Conservation (phyloP, 2,888 invertebrate species). For the Apodemia duryi region DNA sequence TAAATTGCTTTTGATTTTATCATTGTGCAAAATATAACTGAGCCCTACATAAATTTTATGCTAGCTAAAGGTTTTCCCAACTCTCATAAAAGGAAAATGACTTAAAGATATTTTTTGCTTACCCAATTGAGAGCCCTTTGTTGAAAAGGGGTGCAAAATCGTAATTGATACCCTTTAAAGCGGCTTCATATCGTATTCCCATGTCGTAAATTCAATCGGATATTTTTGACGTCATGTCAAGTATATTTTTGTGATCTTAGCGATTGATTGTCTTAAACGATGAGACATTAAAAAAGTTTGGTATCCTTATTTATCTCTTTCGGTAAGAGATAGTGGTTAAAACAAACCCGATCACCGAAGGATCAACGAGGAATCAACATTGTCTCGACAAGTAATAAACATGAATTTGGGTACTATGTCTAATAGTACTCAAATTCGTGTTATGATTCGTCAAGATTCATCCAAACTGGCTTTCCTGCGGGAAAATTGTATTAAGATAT, state of each 20-base stretch:
- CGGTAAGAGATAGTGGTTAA: no score
- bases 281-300: no score
- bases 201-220: constrained; percentile 13
- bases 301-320: no score
- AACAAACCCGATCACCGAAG: no score
- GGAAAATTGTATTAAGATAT: no score
- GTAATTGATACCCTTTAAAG: constrained; percentile 22
- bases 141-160: constrained; percentile 22
- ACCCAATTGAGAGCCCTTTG: constrained; percentile 21
- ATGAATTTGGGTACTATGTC: no score
- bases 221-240: background rate
- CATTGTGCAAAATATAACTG: constrained; percentile 8
- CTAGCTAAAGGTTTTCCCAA: constrained; percentile 13
- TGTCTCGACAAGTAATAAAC: no score
- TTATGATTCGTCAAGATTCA: no score
- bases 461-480: no score
- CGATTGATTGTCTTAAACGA: background rate
- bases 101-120: constrained; percentile 21
- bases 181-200: constrained; percentile 21
- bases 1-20: constrained; percentile 10
- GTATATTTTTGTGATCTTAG: constrained; percentile 1
- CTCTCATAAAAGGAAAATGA: constrained; percentile 20
- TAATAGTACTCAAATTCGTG: no score
- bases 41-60: constrained; percentile 4
- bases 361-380: no score